Percentiles rank a stretch among this genome's conserved stretches.
Evolutionary conservation across 2,113 vertebrate species (phyloP).

Genomic region (Parotia lawesii): DNA sequence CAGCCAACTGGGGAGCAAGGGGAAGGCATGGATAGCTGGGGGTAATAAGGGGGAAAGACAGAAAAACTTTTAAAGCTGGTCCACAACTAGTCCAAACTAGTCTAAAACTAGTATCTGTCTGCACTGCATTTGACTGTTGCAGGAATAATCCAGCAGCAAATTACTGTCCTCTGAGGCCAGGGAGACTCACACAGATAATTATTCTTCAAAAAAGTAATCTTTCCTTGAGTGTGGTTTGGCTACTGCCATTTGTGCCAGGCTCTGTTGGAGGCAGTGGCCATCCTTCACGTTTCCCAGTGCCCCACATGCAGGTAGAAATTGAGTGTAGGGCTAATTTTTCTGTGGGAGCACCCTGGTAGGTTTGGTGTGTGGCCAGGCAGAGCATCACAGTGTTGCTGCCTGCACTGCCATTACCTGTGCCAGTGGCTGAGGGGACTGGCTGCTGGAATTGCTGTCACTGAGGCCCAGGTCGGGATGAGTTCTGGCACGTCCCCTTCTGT

Average conservation of each 20-base stretch:
- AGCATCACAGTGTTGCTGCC: background rate
- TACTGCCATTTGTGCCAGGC: background rate
- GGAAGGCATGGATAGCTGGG: background rate
- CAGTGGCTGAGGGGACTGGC: background rate
- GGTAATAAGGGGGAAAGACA: background rate
- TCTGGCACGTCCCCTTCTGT: accelerated
- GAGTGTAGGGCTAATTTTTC: background rate
- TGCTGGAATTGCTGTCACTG: background rate
- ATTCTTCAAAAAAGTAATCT: background rate
- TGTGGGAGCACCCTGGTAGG: background rate
- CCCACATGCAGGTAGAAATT: background rate
- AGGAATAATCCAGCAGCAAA: background rate
- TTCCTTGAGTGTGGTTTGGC: background rate
- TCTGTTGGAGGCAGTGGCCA: background rate
- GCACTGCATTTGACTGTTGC: background rate
- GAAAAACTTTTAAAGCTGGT: background rate
- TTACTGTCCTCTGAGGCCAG: background rate
- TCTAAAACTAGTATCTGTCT: background rate
- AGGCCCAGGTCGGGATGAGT: background rate
- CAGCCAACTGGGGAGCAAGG: background rate
- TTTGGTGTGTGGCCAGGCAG: background rate
- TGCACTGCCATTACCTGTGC: background rate
- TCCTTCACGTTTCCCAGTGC: background rate
- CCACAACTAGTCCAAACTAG: background rate
- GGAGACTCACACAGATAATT: background rate